Base-by-base conservation (phyloP, 92 coral and sea anemone species). In the Porites rus region DNA sequence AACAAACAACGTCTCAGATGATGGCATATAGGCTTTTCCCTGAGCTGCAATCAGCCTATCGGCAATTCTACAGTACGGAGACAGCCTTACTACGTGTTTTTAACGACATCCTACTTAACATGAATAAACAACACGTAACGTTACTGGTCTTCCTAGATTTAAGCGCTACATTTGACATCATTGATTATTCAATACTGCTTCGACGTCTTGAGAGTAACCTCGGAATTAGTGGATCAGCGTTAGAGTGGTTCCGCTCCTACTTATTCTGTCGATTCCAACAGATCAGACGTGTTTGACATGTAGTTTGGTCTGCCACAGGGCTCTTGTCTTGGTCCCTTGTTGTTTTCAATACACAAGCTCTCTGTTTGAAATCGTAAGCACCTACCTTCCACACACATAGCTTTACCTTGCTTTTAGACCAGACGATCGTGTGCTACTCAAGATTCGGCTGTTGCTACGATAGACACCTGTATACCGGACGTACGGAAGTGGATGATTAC, bases 1-100 rank as follows among this genome's bases (percentile, higher is more conserved):
- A 70, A 69, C 90, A 86, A 80, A 79, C 77, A 69, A 59, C 56
- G 58, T 69, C 72, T 69, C 90, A 86, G 60, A 52, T 86, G 38
- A 72, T 62, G 62, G 75, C 75, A 12, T 43, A 69, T 64, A 13
- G 74, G 43, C 75, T 86, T 69, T 79, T 78, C 73, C 90, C 89
- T 75, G 83, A 16, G 63, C 10, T 72, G 77, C 77, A 72, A 51
- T 51, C 77, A 51, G 24, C 43, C 43, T 31, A 38, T 38, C 46
- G 46, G 46, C 46, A 38, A 38, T 38, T 38, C 46, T 7, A 38
- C 46, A 38, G 46, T 38, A 38, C 46, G 5, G 46, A 4, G 46
- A 5, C 6, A 38, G 46, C 46, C 46, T 38, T 38, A 4, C 46
- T 38, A 38, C 46, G 46, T 38, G 46, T 38, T 38, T 38, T 38